A percentile compares a stretch with the other conserved stretches of the same genome.
Conservation (phyloP, 2,888 invertebrate species). For the Andrena marginata region DNA sequence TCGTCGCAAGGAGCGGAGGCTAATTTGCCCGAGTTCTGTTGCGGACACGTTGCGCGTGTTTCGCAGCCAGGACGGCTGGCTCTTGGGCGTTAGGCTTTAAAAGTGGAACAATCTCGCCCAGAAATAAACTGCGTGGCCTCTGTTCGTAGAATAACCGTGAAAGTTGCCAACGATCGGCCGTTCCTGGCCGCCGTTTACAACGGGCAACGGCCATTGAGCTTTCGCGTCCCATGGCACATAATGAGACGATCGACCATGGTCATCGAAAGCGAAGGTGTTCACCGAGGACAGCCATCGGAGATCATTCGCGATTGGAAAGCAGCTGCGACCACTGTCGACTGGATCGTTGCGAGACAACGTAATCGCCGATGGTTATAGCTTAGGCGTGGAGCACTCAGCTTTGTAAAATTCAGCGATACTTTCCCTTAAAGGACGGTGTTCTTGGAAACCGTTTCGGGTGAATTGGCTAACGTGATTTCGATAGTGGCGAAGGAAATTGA, state of each 20-base stretch:
- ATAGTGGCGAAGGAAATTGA: no score
- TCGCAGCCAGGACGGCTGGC: conserved; percentile 24
- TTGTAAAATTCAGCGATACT: conserved; percentile 2
- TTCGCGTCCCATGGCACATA: conserved; percentile 23
- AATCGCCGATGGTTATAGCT: background rate
- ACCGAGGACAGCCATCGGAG: background rate
- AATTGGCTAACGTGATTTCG: no score
- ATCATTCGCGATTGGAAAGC: conserved; percentile 50
- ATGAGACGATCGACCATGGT: conserved; percentile 27
- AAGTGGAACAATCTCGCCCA: conserved; percentile 64
- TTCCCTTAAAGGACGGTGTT: conserved; percentile 1
- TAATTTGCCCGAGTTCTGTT: conserved; percentile 38
- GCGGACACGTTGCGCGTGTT: conserved; percentile 43
- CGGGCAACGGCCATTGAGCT: conserved; percentile 18
- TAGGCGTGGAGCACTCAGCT: background rate
- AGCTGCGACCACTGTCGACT: background rate
- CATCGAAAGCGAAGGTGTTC: conserved; percentile 45
- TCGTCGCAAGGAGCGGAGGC: conserved; percentile 35
- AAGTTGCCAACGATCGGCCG: conserved; percentile 47
- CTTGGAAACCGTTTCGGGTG: background rate
- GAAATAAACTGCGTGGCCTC: conserved; percentile 52
- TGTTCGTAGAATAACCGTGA: conserved; percentile 48
- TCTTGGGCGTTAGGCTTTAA: conserved; percentile 36
- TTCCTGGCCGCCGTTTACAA: conserved; percentile 30
- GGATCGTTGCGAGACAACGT: conserved; percentile 13